Base-by-base conservation (phyloP, 1,140 invertebrate species). In the Sminthurides bifidus region DNA sequence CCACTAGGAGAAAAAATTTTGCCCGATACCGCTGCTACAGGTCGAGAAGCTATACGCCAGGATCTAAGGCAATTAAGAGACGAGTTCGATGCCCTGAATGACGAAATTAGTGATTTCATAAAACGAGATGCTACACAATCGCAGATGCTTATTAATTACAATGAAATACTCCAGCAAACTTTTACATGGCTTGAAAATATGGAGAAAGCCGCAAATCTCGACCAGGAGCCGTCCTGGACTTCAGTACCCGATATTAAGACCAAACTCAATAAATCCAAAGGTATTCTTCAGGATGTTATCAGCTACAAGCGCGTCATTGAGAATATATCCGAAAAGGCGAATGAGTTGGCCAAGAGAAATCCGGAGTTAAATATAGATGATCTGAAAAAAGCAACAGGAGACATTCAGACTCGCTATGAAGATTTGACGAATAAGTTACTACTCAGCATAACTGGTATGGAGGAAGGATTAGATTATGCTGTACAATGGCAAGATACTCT, bases 241-340 rank as follows among this genome's bases (percentile, higher is more conserved):
- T 83, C 82, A 1, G 75, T 88, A 14, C 88, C 89, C 70, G 92
- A 95, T 70, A 83, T 90, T 31, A 77, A 84, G 59, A 83, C 84
- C 0, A 92, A 89, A 70, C 71, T 93, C 44, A 76, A 92, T 37
- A 92, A 92, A 68, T 81, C 85, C 64, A 92, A 92, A 73, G 79
- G 83, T 1, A 74, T 82, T 37, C 76, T 88, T 26, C 90, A 94
- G 75, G 92, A 96, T 73, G 89, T 92, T 15, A 72, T 82, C 21
- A 84, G 86, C 0, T 87, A 95, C 66, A 92, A 92, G 69, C 75
- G 90, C 56, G 80, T 91, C 24, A 81, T 96, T 43, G 92, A 94
- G 72, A 82, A 82, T 56, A 79, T 92, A 1, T 83, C 84, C 5
- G 89, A 94, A 68, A 93, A 92, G 73, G 87, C 87, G 0, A 81